Percentiles rank a stretch among this genome's conserved stretches.
Evolutionary conservation across 2,113 vertebrate species (phyloP).

Genomic region (Plestiodon gilberti): DNA sequence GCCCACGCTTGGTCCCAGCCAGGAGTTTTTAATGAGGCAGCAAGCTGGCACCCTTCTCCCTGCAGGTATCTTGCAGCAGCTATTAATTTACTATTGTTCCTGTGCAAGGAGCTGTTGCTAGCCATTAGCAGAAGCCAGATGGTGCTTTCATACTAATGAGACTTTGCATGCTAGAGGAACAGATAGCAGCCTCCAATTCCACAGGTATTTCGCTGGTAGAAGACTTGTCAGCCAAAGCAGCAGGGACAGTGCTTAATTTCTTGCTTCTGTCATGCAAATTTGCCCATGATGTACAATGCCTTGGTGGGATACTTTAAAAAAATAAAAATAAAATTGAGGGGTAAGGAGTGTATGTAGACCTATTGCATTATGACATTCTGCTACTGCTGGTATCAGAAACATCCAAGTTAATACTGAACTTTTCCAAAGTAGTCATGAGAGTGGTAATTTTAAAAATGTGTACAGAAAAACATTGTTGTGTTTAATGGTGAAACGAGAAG

Average conservation of each 20-base stretch:
- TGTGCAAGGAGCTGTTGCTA: not conserved
- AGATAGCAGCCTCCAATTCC: conserved; percentile 3
- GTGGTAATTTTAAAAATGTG: not conserved
- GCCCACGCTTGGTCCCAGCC: conserved; percentile 5
- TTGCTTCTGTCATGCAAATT: conserved; percentile 1
- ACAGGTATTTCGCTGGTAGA: not conserved
- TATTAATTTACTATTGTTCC: conserved; percentile 28
- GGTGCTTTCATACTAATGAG: conserved; percentile 27
- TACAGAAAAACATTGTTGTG: rapidly evolving
- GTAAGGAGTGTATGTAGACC: not conserved
- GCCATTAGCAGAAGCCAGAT: conserved; percentile 20
- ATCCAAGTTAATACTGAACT: not conserved
- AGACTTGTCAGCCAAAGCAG: not conserved
- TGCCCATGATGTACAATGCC: not conserved
- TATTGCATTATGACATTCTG: not conserved
- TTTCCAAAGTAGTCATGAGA: not conserved
- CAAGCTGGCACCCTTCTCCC: not conserved
- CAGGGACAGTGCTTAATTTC: conserved; percentile 12
- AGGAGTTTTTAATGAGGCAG: conserved; percentile 19
- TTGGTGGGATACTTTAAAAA: not conserved
- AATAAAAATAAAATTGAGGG: not conserved
- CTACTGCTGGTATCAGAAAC: not conserved
- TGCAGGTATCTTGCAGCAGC: conserved; percentile 11
- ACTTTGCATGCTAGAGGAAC: not conserved
- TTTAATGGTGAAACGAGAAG: not conserved